phyloP scores from a whole-genome alignment of 2,888 invertebrate species.

The Disparrhopalites patrizii region DNA sequence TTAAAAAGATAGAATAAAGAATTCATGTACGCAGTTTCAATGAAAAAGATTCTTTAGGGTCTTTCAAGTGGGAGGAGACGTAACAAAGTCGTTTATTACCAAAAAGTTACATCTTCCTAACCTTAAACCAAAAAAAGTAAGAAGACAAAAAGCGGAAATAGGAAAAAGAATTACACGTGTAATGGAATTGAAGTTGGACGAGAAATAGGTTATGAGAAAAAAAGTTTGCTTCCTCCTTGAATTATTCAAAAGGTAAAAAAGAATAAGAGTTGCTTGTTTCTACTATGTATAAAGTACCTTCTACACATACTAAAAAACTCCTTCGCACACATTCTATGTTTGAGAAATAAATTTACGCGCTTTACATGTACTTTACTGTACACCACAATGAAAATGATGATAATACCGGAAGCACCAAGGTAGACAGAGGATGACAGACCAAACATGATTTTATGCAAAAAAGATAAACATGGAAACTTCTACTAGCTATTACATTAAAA shows the following conservation, averaged over 20 bases:
- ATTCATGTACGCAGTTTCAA: no score
- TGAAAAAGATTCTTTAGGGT: no score
- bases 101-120: neutral
- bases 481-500: neutral
- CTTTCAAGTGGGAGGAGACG: constrained; percentile 8
- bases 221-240: constrained; percentile 27
- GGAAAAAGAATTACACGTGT: neutral
- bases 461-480: no score
- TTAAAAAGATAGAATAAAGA: no score
- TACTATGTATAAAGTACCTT: no score
- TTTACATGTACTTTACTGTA: neutral
- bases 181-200: neutral
- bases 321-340: neutral
- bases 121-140: no score
- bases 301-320: neutral
- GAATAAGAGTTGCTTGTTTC: no score
- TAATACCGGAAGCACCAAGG: constrained; percentile 3
- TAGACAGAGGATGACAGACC: neutral
- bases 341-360: neutral
- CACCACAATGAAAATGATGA: neutral
- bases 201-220: constrained; percentile 12
- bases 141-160: constrained; percentile 17
- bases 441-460: neutral
- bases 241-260: constrained; percentile 32
- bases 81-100: constrained; percentile 4